These are phyloP conservation scores for Pristiophorus japonicus DNA, from an alignment of 2,113 vertebrate genomes.

Conservation along the genomic window DNA sequence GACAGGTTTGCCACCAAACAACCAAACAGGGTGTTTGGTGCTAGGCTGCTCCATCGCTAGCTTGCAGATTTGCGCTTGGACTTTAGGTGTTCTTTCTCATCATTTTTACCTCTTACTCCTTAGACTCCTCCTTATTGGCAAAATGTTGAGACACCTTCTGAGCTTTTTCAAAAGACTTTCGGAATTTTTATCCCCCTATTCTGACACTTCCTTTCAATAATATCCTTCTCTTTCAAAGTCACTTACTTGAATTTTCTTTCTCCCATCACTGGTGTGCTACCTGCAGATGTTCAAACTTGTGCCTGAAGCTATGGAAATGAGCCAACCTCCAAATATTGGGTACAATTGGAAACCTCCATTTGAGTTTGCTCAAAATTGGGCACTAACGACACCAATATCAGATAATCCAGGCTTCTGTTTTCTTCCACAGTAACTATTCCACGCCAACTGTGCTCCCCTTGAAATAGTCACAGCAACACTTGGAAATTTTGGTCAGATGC, in stretches of 20 bases:
- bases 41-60: not conserved
- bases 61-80: not conserved
- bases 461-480: not conserved
- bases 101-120: not conserved
- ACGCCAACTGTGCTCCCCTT: not conserved
- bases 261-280: not conserved
- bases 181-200: not conserved
- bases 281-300: not conserved
- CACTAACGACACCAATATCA: not conserved
- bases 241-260: not conserved
- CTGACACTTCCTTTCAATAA: not conserved
- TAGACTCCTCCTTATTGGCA: not conserved
- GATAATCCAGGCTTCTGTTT: not conserved
- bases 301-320: not conserved
- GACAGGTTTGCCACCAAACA: too few species aligned
- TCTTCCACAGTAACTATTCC: not conserved
- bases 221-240: not conserved
- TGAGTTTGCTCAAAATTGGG: not conserved
- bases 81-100: not conserved
- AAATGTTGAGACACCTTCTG: not conserved
- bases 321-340: not conserved
- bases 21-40: not conserved
- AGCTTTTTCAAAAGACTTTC: not conserved
- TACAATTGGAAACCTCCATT: not conserved
- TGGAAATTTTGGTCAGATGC: not conserved